Evolutionary conservation across 2,888 invertebrate genomes (phyloP).

Genomic region (Hesperia comma): DNA sequence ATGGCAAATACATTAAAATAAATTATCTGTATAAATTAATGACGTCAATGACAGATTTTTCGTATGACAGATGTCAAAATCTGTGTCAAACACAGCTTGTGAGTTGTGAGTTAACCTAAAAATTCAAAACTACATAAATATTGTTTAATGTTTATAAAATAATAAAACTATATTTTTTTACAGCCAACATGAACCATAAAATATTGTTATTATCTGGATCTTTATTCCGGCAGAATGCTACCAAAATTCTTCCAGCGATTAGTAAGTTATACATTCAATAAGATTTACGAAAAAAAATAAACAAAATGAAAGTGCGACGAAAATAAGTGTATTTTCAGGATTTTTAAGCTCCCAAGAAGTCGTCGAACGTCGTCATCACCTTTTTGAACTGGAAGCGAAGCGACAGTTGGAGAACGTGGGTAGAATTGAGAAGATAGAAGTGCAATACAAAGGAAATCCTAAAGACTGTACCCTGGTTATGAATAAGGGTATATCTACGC

Average conservation of each 20-base stretch:
- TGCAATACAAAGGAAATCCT: constrained; percentile 90
- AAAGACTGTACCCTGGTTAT: constrained; percentile 91
- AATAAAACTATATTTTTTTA: neutral
- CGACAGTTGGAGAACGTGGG: constrained; percentile 90
- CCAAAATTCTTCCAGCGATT: constrained; percentile 14
- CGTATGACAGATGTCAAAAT: too few relatives aligned
- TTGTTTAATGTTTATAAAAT: too few relatives aligned
- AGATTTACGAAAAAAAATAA: neutral
- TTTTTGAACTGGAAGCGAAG: constrained; percentile 91
- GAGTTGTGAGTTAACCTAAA: too few relatives aligned
- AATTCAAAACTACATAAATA: too few relatives aligned
- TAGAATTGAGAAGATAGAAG: constrained; percentile 95
- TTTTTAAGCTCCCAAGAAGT: constrained; percentile 79
- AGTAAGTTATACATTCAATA: constrained; percentile 2
- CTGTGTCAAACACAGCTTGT: too few relatives aligned
- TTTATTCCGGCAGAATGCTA: constrained; percentile 13
- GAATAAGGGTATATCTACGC: constrained; percentile 97
- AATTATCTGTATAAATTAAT: too few relatives aligned
- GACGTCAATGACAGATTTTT: too few relatives aligned
- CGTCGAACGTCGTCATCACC: constrained; percentile 84
- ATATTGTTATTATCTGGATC: constrained; percentile 11
- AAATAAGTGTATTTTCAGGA: constrained; percentile 54
- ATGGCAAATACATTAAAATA: too few relatives aligned
- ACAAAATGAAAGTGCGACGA: neutral
- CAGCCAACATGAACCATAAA: constrained; percentile 25